Base-by-base conservation (phyloP, 2,888 invertebrate species). In the Lottia gigantea region DNA sequence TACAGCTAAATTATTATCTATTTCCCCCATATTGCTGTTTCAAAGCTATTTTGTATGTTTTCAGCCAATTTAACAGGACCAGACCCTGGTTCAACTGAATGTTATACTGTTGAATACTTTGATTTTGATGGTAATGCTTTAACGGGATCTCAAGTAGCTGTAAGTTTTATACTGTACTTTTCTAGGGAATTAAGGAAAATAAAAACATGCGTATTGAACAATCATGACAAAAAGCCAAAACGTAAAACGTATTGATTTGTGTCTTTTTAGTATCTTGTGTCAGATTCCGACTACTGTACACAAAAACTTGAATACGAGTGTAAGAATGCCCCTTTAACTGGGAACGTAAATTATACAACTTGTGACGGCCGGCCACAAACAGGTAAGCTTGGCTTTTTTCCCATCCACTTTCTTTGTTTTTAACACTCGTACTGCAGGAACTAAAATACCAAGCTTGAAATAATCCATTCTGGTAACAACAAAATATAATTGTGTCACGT, bases 271-370 rank as follows among this genome's bases (percentile, higher is more conserved):
- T 81, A 81, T 15, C 68, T 83, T 68, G 76, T 79, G 12, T 66
- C 76, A 7, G 65, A 47, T 2, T 82, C 82, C 8, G 64, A n/a
- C 0, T 75, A 71, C 55, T 85, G 85, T 65, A 70, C 70, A 16
- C 85, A 85, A 72, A 66, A 68, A 15, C 61, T 83, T 26, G 40
- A 19, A 0, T 75, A 80, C 46, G 62, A 67, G 4, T 83, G 85
- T 69, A 49, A 67, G 19, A 81, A 83, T 64, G 80, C 84, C 4
- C 81, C 82, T 0, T 62, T 76, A 7, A 78, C 80, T 0, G 79
- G 73, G 14, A 78, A 76, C 26, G 76, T 81, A 3, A 73, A 68
- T 62, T 85, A 74, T 71, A 73, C 72, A 8, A 81, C 79, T 0
- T 83, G 84, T 72, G 79, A 80, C 64, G 81, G 82, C 2, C 55